A percentile compares a stretch with the other conserved stretches of the same genome.
Evolutionary conservation across 2,113 vertebrate species (phyloP).

Genomic region (Sitta europaea): DNA sequence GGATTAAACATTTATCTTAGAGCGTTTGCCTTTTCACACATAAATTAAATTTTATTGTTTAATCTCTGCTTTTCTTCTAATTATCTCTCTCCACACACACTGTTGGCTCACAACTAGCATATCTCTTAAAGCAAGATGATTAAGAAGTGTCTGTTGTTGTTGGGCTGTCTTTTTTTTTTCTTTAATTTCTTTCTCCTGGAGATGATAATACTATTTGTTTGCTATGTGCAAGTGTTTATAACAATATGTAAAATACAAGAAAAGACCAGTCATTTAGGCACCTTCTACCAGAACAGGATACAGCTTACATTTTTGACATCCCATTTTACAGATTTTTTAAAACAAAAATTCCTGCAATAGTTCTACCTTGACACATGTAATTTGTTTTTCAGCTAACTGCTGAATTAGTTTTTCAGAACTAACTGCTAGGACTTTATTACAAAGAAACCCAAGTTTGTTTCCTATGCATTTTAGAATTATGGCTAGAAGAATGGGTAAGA

Average conservation of each 20-base stretch:
- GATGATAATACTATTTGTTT: neutral
- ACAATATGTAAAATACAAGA: neutral
- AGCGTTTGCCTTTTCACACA: conserved; percentile 21
- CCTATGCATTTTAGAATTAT: neutral
- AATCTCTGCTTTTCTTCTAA: conserved; percentile 60
- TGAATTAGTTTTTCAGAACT: too few species aligned
- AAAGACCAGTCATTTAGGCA: neutral
- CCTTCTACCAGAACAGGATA: neutral
- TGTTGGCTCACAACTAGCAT: conserved; percentile 38
- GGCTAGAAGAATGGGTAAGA: neutral
- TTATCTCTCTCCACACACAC: conserved; percentile 52
- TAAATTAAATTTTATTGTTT: conserved; percentile 62
- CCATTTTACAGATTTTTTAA: neutral
- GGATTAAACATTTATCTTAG: conserved; percentile 25
- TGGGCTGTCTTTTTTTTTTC: neutral
- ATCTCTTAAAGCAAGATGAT: conserved; percentile 43
- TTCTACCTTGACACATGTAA: neutral
- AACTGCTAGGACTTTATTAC: neutral
- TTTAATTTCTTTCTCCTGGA: neutral
- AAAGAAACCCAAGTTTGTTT: neutral
- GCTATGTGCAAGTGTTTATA: neutral
- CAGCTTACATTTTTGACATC: neutral
- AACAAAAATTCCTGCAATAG: neutral
- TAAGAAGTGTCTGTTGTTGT: conserved; percentile 14
- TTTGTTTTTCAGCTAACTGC: neutral